Conservation (phyloP, 2,113 vertebrate species). For the zebrafish (Danio rerio) region DNA sequence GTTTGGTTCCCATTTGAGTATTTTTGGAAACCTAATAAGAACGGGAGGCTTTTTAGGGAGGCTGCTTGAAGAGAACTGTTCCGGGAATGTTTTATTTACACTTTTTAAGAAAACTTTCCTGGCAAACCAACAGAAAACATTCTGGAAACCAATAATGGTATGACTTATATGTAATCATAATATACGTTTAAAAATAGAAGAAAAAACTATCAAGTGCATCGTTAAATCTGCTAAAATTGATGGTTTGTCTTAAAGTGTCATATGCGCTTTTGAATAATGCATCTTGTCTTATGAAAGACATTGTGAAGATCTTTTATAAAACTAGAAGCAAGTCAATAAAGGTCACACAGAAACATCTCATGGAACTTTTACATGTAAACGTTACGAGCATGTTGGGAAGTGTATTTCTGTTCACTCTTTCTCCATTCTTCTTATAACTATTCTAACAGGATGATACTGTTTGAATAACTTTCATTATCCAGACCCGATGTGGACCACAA, state of each 20-base stretch:
- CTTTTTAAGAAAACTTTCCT: too few species aligned
- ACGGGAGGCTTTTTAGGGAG: too few species aligned
- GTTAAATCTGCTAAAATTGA: background rate
- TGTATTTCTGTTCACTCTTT: background rate
- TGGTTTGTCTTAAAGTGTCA: constrained; percentile 21
- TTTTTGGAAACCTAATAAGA: too few species aligned
- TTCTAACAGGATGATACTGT: background rate
- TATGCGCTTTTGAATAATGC: background rate
- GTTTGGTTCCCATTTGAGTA: too few species aligned
- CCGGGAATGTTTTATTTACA: too few species aligned
- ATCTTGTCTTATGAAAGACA: background rate
- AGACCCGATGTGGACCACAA: background rate
- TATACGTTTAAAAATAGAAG: too few species aligned
- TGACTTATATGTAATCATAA: too few species aligned
- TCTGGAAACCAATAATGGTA: too few species aligned
- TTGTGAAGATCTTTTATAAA: background rate
- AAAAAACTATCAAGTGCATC: background rate
- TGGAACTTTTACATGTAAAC: background rate
- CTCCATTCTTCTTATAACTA: background rate
- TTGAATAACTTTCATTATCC: background rate
- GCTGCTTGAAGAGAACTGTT: too few species aligned
- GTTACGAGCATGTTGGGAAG: background rate
- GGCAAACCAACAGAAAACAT: too few species aligned
- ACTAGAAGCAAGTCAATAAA: constrained; percentile 8
- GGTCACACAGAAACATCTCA: constrained; percentile 1